phyloP scores from a whole-genome alignment of 2,888 invertebrate species.

The Lomographa bimaculata region DNA sequence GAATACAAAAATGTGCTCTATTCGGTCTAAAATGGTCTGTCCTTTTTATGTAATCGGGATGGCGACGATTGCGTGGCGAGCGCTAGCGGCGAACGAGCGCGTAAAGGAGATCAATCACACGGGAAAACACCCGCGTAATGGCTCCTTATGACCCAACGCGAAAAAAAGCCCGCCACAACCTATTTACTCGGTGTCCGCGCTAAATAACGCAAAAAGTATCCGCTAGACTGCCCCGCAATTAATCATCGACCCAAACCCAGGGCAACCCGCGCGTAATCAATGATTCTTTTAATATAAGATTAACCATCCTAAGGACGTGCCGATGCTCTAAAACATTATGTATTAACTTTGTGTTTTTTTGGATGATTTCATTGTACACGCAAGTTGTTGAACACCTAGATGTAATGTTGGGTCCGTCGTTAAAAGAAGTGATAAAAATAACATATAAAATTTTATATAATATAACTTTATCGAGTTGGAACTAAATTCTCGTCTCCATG shows the following conservation, averaged over 20 bases:
- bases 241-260: constrained; percentile 54
- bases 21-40: constrained; percentile 12
- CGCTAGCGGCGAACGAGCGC: constrained; percentile 38
- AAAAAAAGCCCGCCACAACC: constrained; percentile 49
- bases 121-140: constrained; percentile 69
- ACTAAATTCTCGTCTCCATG: constrained; percentile 26
- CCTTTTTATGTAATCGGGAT: constrained; percentile 25
- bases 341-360: no score
- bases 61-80: constrained; percentile 20
- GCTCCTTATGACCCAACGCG: constrained; percentile 58
- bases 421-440: no score
- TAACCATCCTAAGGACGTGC: constrained; percentile 36
- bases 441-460: no score
- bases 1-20: constrained; percentile 5
- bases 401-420: no score
- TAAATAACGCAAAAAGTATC: constrained; percentile 72
- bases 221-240: constrained; percentile 53
- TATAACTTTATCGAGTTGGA: constrained; percentile 21
- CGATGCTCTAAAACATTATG: constrained; percentile 2
- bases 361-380: constrained; percentile 10
- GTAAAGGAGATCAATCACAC: constrained; percentile 65
- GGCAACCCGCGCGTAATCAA: constrained; percentile 51
- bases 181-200: constrained; percentile 59
- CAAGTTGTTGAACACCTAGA: constrained; percentile 6
- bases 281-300: constrained; percentile 56